A percentile compares a stretch with the other conserved stretches of the same genome.
Evolutionary conservation across 2,888 invertebrate genomes (phyloP).

Genomic region (Crocallis elinguaria): DNA sequence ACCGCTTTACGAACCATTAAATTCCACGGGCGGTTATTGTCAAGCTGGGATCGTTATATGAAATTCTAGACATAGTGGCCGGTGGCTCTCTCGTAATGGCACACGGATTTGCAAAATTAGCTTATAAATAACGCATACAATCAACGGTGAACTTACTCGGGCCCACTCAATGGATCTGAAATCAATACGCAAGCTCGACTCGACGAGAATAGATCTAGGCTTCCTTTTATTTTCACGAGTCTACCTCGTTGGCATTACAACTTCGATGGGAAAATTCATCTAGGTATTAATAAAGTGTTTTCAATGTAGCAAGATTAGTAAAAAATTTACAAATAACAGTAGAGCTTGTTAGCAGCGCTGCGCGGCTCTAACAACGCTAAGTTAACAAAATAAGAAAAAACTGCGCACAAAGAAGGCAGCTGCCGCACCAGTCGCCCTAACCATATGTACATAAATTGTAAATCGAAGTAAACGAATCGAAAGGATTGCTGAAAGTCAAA

Average conservation of each 20-base stretch:
- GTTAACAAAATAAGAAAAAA: conserved; percentile 28
- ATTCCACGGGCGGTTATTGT: conserved; percentile 75
- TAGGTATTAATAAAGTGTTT: no score
- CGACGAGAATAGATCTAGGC: neutral
- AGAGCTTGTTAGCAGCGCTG: conserved; percentile 21
- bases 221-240: conserved; percentile 2
- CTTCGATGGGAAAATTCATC: neutral
- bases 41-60: conserved; percentile 76
- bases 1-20: conserved; percentile 78
- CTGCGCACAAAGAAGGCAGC: conserved; percentile 31
- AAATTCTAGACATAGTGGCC: conserved; percentile 65
- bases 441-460: conserved; percentile 41
- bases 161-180: conserved; percentile 21
- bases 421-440: conserved; percentile 30
- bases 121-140: conserved; percentile 38
- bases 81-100: conserved; percentile 44
- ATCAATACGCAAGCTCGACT: conserved; percentile 26
- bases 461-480: conserved; percentile 46
- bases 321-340: neutral
- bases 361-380: conserved; percentile 22
- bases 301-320: no score
- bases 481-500: conserved; percentile 59
- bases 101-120: conserved; percentile 52
- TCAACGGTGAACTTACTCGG: conserved; percentile 26
- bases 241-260: neutral